Conservation (phyloP, 2,888 invertebrate species). For the Crepidodera aurea region DNA sequence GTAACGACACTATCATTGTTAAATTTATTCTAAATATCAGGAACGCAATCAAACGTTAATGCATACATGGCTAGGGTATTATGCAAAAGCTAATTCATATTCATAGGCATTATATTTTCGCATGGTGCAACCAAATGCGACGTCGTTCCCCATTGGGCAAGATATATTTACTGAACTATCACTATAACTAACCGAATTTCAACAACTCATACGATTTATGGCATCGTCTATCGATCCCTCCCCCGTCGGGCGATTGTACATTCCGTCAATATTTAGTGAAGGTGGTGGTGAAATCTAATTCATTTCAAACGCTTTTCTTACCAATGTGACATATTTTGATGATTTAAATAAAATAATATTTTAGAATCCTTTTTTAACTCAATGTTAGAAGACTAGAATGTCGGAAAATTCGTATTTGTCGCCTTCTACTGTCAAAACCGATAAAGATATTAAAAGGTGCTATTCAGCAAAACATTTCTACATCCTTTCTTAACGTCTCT, state of each 20-base stretch:
- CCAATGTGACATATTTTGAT: too few species aligned
- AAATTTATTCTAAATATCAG: background rate
- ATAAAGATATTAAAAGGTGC: too few species aligned
- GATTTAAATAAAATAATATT: too few species aligned
- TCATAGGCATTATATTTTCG: constrained; percentile 20
- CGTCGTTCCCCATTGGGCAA: constrained; percentile 14
- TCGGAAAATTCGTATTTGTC: too few species aligned
- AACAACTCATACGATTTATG: constrained; percentile 18
- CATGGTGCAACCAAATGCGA: background rate
- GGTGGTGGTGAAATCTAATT: background rate
- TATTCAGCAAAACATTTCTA: too few species aligned
- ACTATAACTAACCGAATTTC: constrained; percentile 24
- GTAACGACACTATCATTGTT: too few species aligned
- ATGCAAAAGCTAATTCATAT: constrained; percentile 18
- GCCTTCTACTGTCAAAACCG: too few species aligned
- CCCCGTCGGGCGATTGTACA: background rate
- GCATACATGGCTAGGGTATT: background rate
- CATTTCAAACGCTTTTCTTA: too few species aligned
- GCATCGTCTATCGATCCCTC: constrained; percentile 16
- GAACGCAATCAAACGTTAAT: background rate
- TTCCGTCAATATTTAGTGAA: constrained; percentile 1
- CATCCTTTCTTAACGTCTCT: too few species aligned
- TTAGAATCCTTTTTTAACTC: too few species aligned
- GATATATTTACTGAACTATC: constrained; percentile 19
- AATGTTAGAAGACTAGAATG: too few species aligned